A percentile compares a stretch with the other conserved stretches of the same genome.
Conservation (phyloP, 2,797 vertebrate species). For the Paramormyrops hopkinsi region DNA sequence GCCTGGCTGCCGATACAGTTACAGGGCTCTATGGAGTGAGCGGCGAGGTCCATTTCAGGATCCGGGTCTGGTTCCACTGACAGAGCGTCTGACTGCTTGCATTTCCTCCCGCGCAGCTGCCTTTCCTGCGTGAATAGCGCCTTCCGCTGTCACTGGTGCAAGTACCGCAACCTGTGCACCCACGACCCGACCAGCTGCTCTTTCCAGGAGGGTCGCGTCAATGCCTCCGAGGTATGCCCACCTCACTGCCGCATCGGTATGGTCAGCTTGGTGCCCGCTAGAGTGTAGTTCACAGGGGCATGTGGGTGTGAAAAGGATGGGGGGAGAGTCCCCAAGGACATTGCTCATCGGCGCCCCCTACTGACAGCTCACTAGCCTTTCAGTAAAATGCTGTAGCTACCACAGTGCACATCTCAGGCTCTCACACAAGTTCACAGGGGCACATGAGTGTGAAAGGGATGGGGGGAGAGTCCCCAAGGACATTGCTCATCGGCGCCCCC, state of each 20-base stretch:
- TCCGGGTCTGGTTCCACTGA: background rate
- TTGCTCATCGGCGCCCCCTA: background rate
- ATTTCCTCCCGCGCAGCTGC: conserved; percentile 65
- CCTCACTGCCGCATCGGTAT: background rate
- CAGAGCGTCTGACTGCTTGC: background rate
- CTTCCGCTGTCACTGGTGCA: conserved; percentile 98
- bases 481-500: background rate
- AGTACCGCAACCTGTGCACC: conserved; percentile 94
- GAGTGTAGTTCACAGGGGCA: background rate
- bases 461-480: background rate
- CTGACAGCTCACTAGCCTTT: background rate
- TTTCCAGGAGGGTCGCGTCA: conserved; percentile 96
- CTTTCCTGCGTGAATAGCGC: conserved; percentile 95
- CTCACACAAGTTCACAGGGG: background rate
- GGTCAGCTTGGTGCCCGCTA: background rate
- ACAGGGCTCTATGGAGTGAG: background rate
- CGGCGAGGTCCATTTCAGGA: background rate
- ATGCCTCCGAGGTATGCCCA: conserved; percentile 79
- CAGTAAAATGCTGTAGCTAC: background rate
- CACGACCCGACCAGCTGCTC: conserved; percentile 96
- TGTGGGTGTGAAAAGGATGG: background rate
- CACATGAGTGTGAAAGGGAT: background rate
- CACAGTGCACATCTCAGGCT: background rate
- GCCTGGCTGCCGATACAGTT: no score
- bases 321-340: background rate